phyloP scores from a whole-genome alignment of 2,888 invertebrate species.

The Ernsta delagoae region DNA sequence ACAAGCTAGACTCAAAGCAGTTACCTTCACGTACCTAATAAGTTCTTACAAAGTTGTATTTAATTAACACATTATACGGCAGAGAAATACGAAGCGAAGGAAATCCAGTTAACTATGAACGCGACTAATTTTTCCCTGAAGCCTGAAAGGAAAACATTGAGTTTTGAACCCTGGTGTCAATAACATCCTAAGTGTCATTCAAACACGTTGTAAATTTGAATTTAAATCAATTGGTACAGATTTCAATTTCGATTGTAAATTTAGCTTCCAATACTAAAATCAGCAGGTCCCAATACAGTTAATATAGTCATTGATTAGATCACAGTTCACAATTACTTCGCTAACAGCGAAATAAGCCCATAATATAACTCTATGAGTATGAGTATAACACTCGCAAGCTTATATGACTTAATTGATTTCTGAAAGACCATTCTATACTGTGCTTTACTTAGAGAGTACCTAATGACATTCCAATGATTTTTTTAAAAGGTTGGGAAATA shows the following conservation, averaged over 20 bases:
- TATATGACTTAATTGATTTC: neutral
- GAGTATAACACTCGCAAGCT: neutral
- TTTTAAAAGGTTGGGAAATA: too few relatives aligned
- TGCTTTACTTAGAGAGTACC: too few relatives aligned
- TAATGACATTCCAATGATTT: too few relatives aligned
- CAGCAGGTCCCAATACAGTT: conserved; percentile 21
- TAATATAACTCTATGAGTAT: neutral
- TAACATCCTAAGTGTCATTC: neutral
- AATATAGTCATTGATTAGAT: conserved; percentile 34
- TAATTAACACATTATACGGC: conserved; percentile 20
- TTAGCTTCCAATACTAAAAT: conserved; percentile 1
- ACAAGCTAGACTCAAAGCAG: neutral
- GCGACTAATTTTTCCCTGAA: conserved; percentile 30
- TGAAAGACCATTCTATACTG: neutral
- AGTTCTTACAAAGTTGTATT: neutral
- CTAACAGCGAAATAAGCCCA: conserved; percentile 27
- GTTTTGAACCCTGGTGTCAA: conserved; percentile 9
- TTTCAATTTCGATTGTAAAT: conserved; percentile 8
- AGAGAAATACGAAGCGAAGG: conserved; percentile 18
- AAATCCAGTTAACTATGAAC: conserved; percentile 20
- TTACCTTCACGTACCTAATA: too few relatives aligned
- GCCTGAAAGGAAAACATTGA: conserved; percentile 32
- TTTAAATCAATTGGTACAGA: neutral
- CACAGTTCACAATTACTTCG: conserved; percentile 32
- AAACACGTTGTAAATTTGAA: neutral